A percentile compares a stretch with the other conserved stretches of the same genome.
phyloP scores from a whole-genome alignment of 1,140 invertebrate species.

The Aradophagus sp. region DNA sequence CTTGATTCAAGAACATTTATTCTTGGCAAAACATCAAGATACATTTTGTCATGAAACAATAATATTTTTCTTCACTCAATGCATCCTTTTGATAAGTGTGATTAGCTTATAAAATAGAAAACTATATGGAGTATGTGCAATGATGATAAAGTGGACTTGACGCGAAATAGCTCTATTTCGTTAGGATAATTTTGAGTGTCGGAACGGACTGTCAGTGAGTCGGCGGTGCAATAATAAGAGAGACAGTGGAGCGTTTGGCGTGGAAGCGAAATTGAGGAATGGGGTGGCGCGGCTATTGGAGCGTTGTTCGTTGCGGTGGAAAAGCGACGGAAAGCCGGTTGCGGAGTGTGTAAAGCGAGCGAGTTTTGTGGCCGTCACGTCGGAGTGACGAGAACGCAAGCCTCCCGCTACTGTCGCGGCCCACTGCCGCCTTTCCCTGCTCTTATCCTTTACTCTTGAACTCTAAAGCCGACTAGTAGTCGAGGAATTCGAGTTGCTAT shows the following conservation, averaged over 20 bases:
- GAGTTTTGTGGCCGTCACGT: conserved; percentile 66
- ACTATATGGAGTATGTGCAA: too few relatives aligned
- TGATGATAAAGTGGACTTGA: too few relatives aligned
- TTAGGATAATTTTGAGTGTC: too few relatives aligned
- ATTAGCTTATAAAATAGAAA: too few relatives aligned
- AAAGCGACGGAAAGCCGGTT: conserved; percentile 52
- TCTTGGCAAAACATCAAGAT: too few relatives aligned
- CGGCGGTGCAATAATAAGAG: conserved; percentile 58
- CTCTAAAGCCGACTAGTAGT: conserved; percentile 71
- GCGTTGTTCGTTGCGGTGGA: conserved; percentile 44
- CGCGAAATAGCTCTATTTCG: too few relatives aligned
- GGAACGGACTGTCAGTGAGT: conserved; percentile 57
- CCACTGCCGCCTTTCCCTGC: conserved; percentile 56
- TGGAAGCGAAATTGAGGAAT: conserved; percentile 43
- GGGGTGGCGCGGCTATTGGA: conserved; percentile 21
- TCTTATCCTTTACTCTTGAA: conserved; percentile 60
- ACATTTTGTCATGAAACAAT: too few relatives aligned
- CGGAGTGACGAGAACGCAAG: conserved; percentile 68
- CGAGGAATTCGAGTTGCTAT: conserved; percentile 75
- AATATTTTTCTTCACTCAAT: too few relatives aligned
- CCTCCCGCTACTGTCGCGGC: conserved; percentile 44
- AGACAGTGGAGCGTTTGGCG: conserved; percentile 18
- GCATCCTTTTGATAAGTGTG: too few relatives aligned
- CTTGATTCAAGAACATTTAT: too few relatives aligned
- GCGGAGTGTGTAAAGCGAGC: too few relatives aligned